These are phyloP conservation scores for Cylindroiulus punctatus DNA, from an alignment of 2,888 invertebrate species.

Conservation along the genomic window DNA sequence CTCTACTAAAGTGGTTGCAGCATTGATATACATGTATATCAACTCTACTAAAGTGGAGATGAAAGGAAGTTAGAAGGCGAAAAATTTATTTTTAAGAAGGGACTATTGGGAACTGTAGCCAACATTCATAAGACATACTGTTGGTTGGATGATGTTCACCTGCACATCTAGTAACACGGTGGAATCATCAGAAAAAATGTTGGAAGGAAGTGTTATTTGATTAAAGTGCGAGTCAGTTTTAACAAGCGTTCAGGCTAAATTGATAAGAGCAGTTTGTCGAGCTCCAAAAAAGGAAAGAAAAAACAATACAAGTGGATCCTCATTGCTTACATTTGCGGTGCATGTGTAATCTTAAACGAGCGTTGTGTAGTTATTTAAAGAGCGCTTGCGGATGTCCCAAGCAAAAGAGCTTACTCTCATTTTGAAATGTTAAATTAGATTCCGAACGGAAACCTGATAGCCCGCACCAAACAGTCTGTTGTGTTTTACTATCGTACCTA, in stretches of 20 bases:
- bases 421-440: conserved; percentile 15
- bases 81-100: too few relatives aligned
- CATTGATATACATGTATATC: too few relatives aligned
- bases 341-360: conserved; percentile 29
- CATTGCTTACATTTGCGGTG: background rate
- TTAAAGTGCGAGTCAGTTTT: background rate
- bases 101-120: background rate
- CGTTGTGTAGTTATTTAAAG: background rate
- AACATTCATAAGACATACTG: background rate
- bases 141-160: conserved; percentile 1
- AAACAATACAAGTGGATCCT: background rate
- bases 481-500: background rate
- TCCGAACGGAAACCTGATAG: conserved; percentile 6
- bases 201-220: background rate
- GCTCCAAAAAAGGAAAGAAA: background rate
- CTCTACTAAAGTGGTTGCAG: too few relatives aligned
- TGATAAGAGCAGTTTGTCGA: background rate
- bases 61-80: too few relatives aligned
- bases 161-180: conserved; percentile 5
- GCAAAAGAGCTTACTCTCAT: background rate
- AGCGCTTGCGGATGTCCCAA: background rate
- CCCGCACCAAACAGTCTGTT: background rate
- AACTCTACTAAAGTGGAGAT: background rate
- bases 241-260: background rate
- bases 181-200: background rate